A percentile compares a stretch with the other conserved stretches of the same genome.
Evolutionary conservation across 2,888 invertebrate species (phyloP).

Genomic region (Dasysyrphus albostriatus): DNA sequence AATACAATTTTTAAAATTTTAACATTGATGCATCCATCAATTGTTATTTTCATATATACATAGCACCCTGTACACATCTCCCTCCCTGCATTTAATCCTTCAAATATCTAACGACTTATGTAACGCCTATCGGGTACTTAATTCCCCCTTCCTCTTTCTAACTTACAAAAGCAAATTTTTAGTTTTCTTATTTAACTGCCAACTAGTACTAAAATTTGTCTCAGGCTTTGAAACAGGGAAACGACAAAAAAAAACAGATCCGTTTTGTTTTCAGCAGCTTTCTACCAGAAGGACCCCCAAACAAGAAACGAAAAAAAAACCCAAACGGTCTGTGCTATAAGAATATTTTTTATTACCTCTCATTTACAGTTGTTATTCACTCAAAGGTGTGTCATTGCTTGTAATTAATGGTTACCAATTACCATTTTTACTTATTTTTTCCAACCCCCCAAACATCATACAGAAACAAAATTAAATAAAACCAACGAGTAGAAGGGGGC

Average conservation of each 20-base stretch:
- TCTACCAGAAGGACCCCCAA: slow-evolving; percentile 47
- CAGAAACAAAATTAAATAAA: slow-evolving; percentile 18
- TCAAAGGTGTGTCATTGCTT: slow-evolving; percentile 76
- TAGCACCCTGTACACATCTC: not conserved
- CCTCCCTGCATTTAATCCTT: not conserved
- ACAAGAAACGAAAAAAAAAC: slow-evolving; percentile 3
- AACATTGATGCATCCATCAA: no score
- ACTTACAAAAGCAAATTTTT: slow-evolving; percentile 1
- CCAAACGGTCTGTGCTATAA: slow-evolving; percentile 35
- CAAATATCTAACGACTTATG: slow-evolving; percentile 52
- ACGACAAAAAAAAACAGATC: slow-evolving; percentile 57
- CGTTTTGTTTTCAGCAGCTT: slow-evolving; percentile 53
- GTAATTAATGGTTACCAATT: slow-evolving; percentile 76
- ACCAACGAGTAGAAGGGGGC: slow-evolving; percentile 33
- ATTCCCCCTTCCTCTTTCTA: not conserved
- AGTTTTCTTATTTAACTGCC: slow-evolving; percentile 1
- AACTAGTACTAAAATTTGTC: slow-evolving; percentile 41
- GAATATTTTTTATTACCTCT: slow-evolving; percentile 75
- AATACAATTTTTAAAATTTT: no score
- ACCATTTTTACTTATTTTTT: slow-evolving; percentile 70
- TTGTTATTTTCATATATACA: no score
- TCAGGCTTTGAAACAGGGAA: slow-evolving; percentile 60
- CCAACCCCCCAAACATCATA: slow-evolving; percentile 16
- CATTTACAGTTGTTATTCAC: slow-evolving; percentile 76
- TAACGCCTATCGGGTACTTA: slow-evolving; percentile 65